phyloP scores from a whole-genome alignment of 1,140 invertebrate genomes.

The Calliopsis andreniformis region DNA sequence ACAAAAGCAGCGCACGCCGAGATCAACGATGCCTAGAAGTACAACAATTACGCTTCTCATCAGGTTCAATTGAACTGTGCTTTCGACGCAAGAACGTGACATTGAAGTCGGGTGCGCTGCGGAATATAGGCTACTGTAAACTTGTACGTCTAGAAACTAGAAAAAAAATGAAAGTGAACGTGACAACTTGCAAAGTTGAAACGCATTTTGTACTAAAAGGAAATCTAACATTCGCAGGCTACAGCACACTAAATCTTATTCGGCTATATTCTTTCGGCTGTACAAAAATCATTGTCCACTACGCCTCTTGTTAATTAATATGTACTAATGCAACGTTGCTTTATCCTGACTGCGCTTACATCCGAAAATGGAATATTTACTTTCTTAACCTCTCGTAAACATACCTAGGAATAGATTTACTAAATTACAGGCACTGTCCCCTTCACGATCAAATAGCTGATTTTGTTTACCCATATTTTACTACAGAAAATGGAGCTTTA shows the following conservation, averaged over 20 bases:
- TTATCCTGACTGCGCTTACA: conserved; percentile 44
- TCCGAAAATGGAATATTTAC: conserved; percentile 56
- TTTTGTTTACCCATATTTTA: conserved; percentile 45
- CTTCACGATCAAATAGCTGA: conserved; percentile 50
- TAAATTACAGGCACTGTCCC: conserved; percentile 68
- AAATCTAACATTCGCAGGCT: conserved; percentile 53
- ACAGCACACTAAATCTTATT: conserved; percentile 62
- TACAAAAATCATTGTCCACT: conserved; percentile 64
- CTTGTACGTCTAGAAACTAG: conserved; percentile 59
- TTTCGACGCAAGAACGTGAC: conserved; percentile 24
- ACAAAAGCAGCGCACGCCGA: conserved; percentile 47
- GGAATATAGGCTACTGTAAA: conserved; percentile 48
- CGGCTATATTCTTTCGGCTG: conserved; percentile 51
- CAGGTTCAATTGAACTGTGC: conserved; percentile 38
- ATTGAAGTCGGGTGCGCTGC: conserved; percentile 51
- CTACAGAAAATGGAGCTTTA: conserved; percentile 40
- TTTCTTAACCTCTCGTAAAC: conserved; percentile 41
- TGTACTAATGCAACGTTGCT: conserved; percentile 57
- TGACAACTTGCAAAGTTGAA: conserved; percentile 52
- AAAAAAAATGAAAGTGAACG: conserved; percentile 50
- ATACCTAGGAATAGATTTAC: conserved; percentile 55
- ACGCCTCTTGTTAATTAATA: conserved; percentile 50
- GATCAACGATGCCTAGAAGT: conserved; percentile 39
- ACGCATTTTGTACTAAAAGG: conserved; percentile 65
- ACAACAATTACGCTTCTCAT: conserved; percentile 6